Base-by-base conservation (phyloP, 1,140 invertebrate species). In the Plutomurus gul region DNA sequence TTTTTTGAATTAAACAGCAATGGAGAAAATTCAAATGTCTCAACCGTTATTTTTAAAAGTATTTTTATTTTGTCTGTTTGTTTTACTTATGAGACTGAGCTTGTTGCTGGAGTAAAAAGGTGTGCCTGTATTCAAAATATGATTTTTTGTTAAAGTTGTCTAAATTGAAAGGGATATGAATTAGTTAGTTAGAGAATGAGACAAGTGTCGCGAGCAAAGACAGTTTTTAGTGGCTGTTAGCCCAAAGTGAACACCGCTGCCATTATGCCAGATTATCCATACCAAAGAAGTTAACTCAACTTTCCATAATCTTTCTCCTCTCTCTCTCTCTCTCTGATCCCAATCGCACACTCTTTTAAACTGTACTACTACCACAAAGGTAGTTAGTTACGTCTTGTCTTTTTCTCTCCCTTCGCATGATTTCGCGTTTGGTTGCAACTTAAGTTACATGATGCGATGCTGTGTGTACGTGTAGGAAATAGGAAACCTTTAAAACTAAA, bases 191-290 rank as follows among this genome's bases (percentile, higher is more conserved):
- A 22, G 18, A 20, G 13, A 6, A 22, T 22, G n/a, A 65, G 56
- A 65, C 56, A 65, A 65, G 56, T 65, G 56, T 65, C 13, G 10
- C 1, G 13, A 7, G 30, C n/a, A n/a, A 36, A 36, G 56, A 18
- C 30, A 36, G 56, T 65, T 65, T 65, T 65, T 36, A 30, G 27
- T 65, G 27, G 56, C 30, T 65, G 56, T 16, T 36, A n/a, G 51
- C 56, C 56, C 30, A 65, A 33, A 65, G 56, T 60, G 22, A n/a
- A 65, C 56, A 60, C 51, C 27, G 27, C 30, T 60, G 51, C 51
- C 51, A 56, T 56, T 27, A 56, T 56, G 51, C 27, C 51, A 51
- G 47, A 51, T 25, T 30, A 60, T 60, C 4, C 20, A 60, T 22
- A 60, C 6, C 4, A 40, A 13, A 18, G 1, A 72, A 72, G n/a